Evolutionary conservation across 1,140 invertebrate species (phyloP).

Genomic region (Drosophila chauvacae): DNA sequence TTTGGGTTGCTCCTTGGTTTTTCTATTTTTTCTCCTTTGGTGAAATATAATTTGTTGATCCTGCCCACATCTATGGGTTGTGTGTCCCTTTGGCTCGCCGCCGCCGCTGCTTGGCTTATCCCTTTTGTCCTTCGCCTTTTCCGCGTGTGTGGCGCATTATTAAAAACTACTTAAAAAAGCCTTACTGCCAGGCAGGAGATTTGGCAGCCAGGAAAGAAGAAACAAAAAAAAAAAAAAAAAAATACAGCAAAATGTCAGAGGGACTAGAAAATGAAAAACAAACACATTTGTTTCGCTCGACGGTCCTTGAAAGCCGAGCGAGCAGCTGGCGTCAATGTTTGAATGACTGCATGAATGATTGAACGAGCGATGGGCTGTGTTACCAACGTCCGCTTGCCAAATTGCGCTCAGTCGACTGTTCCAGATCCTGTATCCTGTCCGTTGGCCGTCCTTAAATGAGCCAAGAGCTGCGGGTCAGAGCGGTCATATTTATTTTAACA

Average conservation of each 20-base stretch:
- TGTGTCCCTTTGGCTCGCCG: conserved; percentile 37
- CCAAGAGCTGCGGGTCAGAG: conserved; percentile 65
- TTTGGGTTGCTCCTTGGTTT: conserved; percentile 16
- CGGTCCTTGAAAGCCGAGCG: conserved; percentile 32
- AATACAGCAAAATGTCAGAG: conserved; percentile 34
- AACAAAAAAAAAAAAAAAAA: conserved; percentile 10
- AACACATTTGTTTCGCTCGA: conserved; percentile 67
- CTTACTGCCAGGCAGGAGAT: conserved; percentile 48
- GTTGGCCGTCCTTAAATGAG: conserved; percentile 55
- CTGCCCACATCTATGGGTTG: conserved; percentile 48
- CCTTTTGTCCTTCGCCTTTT: conserved; percentile 54
- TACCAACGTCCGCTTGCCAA: conserved; percentile 55
- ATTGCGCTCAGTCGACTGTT: conserved; percentile 35
- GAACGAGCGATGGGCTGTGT: conserved; percentile 55
- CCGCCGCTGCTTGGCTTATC: conserved; percentile 44
- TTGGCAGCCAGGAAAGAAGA: conserved; percentile 34
- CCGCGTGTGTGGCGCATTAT: conserved; percentile 72
- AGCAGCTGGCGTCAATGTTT: conserved; percentile 71
- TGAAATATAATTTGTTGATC: conserved; percentile 51
- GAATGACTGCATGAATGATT: conserved; percentile 75
- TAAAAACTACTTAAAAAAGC: conserved; percentile 77
- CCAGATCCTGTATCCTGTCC: conserved; percentile 23
- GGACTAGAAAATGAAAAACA: conserved; percentile 74
- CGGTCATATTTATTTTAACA: conserved; percentile 62
- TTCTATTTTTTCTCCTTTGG: neutral